A percentile compares a stretch with the other conserved stretches of the same genome.
Evolutionary conservation across 2,113 vertebrate species (phyloP).

Genomic region (Sander vitreus): DNA sequence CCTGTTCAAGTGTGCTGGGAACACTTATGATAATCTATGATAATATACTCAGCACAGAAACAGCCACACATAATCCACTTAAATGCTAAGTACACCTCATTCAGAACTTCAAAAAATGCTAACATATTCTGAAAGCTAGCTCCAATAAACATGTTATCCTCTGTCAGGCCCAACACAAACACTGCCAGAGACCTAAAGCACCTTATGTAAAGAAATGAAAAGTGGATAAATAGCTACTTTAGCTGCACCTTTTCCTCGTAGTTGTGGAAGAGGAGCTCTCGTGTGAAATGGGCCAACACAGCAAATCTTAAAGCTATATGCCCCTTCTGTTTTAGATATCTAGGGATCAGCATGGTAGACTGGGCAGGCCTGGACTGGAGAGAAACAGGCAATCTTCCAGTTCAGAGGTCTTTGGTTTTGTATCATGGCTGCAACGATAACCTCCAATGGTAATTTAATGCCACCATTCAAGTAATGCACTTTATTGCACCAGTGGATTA

Average conservation of each 20-base stretch:
- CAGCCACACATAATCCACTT: conserved; percentile 60
- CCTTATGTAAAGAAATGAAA: conserved; percentile 65
- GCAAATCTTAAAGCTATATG: conserved; percentile 59
- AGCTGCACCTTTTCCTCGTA: conserved; percentile 58
- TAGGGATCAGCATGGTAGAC: conserved; percentile 29
- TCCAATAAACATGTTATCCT: conserved; percentile 66
- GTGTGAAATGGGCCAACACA: conserved; percentile 55
- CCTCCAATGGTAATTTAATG: conserved; percentile 76
- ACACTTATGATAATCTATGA: conserved; percentile 67
- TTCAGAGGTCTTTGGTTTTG: conserved; percentile 71
- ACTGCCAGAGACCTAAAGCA: conserved; percentile 45
- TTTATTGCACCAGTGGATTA: conserved; percentile 83
- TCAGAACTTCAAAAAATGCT: conserved; percentile 70
- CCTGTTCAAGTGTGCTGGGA: conserved; percentile 34
- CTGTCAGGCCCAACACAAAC: conserved; percentile 56
- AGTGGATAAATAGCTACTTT: conserved; percentile 71
- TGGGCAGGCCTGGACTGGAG: conserved; percentile 35
- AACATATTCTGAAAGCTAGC: conserved; percentile 63
- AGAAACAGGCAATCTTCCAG: conserved; percentile 64
- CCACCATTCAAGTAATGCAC: conserved; percentile 76
- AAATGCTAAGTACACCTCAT: conserved; percentile 70
- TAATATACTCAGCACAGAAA: conserved; percentile 72
- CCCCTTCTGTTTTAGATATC: conserved; percentile 42
- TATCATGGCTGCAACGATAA: conserved; percentile 67
- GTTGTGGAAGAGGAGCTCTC: conserved; percentile 25